A percentile compares a stretch with the other conserved stretches of the same genome.
These are phyloP conservation scores for Barypeithes pellucidus DNA, from an alignment of 2,888 invertebrate genomes.

Conservation along the genomic window DNA sequence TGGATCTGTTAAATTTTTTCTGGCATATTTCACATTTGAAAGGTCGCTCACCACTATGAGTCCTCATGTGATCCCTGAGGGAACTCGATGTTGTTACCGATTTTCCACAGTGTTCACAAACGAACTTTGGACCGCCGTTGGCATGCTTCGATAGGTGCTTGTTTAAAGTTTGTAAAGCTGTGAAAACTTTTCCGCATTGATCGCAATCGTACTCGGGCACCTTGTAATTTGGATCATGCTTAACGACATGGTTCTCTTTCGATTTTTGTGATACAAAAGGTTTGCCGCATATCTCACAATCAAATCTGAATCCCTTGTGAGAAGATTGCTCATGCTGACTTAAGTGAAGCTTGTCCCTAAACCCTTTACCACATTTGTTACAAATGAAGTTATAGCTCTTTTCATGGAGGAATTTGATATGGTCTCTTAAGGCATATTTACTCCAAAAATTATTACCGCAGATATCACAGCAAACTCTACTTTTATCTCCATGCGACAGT, in stretches of 20 bases:
- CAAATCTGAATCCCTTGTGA: constrained; percentile 58
- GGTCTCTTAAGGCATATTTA: constrained; percentile 54
- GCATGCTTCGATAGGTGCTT: constrained; percentile 68
- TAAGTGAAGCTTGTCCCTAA: constrained; percentile 53
- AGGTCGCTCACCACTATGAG: constrained; percentile 63
- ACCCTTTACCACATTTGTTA: constrained; percentile 58
- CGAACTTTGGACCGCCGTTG: constrained; percentile 58
- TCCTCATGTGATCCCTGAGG: constrained; percentile 58
- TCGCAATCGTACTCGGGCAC: constrained; percentile 56
- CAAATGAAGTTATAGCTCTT: constrained; percentile 68
- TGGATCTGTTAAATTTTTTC: constrained; percentile 57
- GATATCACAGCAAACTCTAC: constrained; percentile 52
- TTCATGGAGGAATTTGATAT: constrained; percentile 66
- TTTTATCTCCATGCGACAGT: constrained; percentile 53
- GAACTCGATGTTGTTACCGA: constrained; percentile 50
- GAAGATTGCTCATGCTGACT: constrained; percentile 56
- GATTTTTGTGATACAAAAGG: constrained; percentile 58
- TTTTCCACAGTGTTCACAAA: constrained; percentile 63
- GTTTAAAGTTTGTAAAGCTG: constrained; percentile 64
- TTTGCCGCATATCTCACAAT: constrained; percentile 59
- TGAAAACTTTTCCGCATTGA: constrained; percentile 56
- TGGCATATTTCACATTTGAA: constrained; percentile 57
- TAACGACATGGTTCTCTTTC: constrained; percentile 54
- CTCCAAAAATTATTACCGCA: constrained; percentile 57
- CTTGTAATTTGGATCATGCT: constrained; percentile 57